Base-by-base conservation (phyloP, 1,140 invertebrate genomes). In the Bombus waltoni region DNA sequence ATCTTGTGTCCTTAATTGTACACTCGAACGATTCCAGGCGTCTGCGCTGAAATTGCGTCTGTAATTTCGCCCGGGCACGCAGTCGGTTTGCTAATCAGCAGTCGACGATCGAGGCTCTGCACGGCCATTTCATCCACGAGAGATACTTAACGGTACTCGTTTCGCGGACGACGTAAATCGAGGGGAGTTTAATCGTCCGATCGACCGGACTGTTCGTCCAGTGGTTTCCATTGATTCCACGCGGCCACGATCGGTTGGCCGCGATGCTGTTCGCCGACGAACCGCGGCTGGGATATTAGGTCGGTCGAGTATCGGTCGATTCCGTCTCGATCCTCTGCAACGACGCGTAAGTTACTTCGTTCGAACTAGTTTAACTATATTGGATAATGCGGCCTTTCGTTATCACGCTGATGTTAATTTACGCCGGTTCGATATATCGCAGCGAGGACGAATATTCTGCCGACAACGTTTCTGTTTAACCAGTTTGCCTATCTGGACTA, bases 361-460 rank as follows among this genome's bases (percentile, higher is more conserved):
- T 81, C 84, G 47, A 68, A 81, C 78, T 74, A 81, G 71, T 81
- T 59, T n/a, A 62, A 65, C 80, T 59, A 84, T 66, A 81, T 73
- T 73, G 75, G 85, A 87, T 81, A 81, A 89, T 47, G 72, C 66
- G 62, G 22, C 28, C 62, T 5, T 57, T 74, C 18, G 38, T 80
- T 71, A 72, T 57, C 53, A 42, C 42, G 66, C 35, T 42, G 28
- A 89, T 57, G 53, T 62, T 75, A 86, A 88, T 89, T 72, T 76
- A 42, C 75, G 22, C 44, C n/a, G 47, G 44, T 73, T 35, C 66
- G 44, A 59, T 62, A 57, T 59, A 78, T 82, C 68, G 65, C 25
- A 47, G 44, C 42, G 62, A 83, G 73, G 66, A 77, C 83, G 80
- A 83, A 81, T 72, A 83, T 70, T 89, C 80, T 42, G 66, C 38